phyloP scores from a whole-genome alignment of 2,888 invertebrate species.

The Abrostola triplasia region DNA sequence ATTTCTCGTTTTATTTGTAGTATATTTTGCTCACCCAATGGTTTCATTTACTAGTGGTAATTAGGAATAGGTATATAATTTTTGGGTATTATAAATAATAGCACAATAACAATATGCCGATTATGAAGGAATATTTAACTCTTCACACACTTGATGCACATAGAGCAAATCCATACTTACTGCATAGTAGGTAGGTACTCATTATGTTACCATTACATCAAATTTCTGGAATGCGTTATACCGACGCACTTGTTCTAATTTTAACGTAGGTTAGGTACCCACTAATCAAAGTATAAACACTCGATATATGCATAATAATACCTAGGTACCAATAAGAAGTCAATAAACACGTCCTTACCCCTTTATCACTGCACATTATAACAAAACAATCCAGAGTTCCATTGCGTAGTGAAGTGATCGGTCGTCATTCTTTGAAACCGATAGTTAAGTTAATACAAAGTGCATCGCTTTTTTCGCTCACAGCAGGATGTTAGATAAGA shows the following conservation, averaged over 20 bases:
- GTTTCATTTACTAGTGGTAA: too few relatives aligned
- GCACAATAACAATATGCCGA: too few relatives aligned
- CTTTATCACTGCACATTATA: constrained; percentile 30
- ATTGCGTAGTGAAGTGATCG: constrained; percentile 29
- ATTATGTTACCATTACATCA: neutral
- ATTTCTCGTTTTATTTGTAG: too few relatives aligned
- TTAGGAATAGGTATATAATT: too few relatives aligned
- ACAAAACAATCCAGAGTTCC: constrained; percentile 31
- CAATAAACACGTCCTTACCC: constrained; percentile 20
- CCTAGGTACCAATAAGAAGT: neutral
- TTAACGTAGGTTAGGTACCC: constrained; percentile 9
- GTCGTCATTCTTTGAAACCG: constrained; percentile 26
- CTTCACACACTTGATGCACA: too few relatives aligned
- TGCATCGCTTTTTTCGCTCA: constrained; percentile 19
- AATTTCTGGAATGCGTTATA: neutral
- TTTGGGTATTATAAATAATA: too few relatives aligned
- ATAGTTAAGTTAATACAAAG: constrained; percentile 16
- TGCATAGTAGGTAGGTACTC: too few relatives aligned
- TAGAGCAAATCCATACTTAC: too few relatives aligned
- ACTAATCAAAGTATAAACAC: constrained; percentile 26
- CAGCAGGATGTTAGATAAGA: constrained; percentile 18
- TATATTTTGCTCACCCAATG: too few relatives aligned
- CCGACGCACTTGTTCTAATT: neutral
- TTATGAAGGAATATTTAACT: too few relatives aligned
- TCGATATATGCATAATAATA: neutral